Evolutionary conservation across 1,140 invertebrate genomes (phyloP).

Genomic region (Drosophila prosaltans): DNA sequence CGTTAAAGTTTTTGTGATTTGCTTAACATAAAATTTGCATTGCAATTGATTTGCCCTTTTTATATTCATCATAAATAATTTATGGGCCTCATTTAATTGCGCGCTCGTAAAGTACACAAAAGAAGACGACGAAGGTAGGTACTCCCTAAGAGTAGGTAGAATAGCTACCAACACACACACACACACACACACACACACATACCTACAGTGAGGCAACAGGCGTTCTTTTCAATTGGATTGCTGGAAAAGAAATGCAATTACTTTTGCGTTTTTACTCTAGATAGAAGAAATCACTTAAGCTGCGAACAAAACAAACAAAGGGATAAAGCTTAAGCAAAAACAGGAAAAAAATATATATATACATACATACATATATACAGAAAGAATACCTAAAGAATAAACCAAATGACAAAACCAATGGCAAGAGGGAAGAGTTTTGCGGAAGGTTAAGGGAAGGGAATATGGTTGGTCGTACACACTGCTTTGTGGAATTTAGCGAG

Average conservation of each 20-base stretch:
- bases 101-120: conserved; percentile 39
- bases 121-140: background rate
- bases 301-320: conserved; percentile 32
- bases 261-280: conserved; percentile 36
- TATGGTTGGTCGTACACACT: too few species aligned
- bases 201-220: background rate
- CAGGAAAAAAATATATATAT: background rate
- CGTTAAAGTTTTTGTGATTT: conserved; percentile 68
- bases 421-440: background rate
- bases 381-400: background rate
- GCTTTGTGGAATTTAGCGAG: background rate
- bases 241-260: conserved; percentile 24
- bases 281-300: conserved; percentile 61
- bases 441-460: background rate
- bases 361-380: background rate
- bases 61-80: conserved; percentile 67
- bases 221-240: conserved; percentile 4
- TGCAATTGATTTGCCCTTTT: conserved; percentile 65
- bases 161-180: background rate
- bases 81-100: conserved; percentile 55
- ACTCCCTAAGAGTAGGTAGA: background rate
- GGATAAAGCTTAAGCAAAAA: conserved; percentile 18
- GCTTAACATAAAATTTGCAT: conserved; percentile 62
- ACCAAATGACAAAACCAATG: background rate
- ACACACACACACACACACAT: too few species aligned